phyloP scores from a whole-genome alignment of 2,888 invertebrate species.

The Drosophila rellima region DNA sequence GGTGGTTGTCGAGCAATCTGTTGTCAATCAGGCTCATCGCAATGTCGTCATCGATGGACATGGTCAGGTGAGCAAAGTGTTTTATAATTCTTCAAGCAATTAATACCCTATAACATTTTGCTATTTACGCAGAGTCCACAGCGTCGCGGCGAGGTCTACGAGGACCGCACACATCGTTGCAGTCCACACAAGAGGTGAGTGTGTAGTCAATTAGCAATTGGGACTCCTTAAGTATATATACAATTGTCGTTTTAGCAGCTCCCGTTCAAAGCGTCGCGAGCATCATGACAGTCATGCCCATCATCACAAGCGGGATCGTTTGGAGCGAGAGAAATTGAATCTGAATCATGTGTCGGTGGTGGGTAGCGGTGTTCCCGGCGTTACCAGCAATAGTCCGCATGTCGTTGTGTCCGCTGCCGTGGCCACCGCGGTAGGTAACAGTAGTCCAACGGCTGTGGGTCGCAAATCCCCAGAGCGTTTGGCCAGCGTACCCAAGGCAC shows the following conservation, averaged over 20 bases:
- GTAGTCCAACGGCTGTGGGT: constrained; percentile 54
- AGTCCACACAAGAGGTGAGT: constrained; percentile 84
- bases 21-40: constrained; percentile 78
- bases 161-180: constrained; percentile 84
- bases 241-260: constrained; percentile 36
- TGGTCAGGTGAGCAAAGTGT: constrained; percentile 73
- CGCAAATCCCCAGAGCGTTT: constrained; percentile 78
- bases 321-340: constrained; percentile 74
- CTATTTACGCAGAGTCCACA: constrained; percentile 83
- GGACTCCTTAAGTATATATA: background rate
- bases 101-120: background rate
- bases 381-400: constrained; percentile 73
- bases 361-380: constrained; percentile 43
- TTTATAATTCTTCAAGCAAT: too few relatives aligned
- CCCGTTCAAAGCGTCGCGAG: constrained; percentile 84
- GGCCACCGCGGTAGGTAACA: constrained; percentile 46
- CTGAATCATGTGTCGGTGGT: constrained; percentile 65
- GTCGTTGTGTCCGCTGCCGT: constrained; percentile 37
- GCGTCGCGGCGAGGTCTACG: constrained; percentile 83
- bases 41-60: constrained; percentile 83
- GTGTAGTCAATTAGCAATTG: background rate
- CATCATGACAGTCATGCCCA: constrained; percentile 73
- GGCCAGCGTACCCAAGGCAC: constrained; percentile 51
- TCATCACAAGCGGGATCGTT: constrained; percentile 84
- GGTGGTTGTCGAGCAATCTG: constrained; percentile 74